phyloP scores from a whole-genome alignment of 1,140 invertebrate genomes.

The Dendrolimus punctatus region DNA sequence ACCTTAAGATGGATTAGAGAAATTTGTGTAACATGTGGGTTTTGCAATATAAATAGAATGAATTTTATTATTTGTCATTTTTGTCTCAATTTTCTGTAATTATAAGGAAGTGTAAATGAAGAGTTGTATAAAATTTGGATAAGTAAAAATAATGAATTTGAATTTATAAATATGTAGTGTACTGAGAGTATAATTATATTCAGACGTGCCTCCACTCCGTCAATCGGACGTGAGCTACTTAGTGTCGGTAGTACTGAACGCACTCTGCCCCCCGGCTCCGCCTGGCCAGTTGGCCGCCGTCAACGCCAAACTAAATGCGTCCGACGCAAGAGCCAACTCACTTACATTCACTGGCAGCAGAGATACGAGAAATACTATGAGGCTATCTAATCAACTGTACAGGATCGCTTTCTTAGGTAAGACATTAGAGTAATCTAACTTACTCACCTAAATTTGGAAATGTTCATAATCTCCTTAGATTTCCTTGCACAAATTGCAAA shows the following conservation, averaged over 20 bases:
- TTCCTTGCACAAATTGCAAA: background rate
- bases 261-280: slow-evolving; percentile 75
- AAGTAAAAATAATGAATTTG: no score
- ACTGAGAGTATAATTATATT: slow-evolving; percentile 11
- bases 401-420: slow-evolving; percentile 86
- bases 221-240: slow-evolving; percentile 93
- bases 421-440: background rate
- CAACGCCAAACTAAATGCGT: slow-evolving; percentile 62
- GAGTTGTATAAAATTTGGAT: no score
- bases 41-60: no score
- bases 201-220: slow-evolving; percentile 91
- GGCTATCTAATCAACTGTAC: slow-evolving; percentile 85
- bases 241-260: slow-evolving; percentile 90
- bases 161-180: no score
- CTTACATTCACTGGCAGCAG: slow-evolving; percentile 81
- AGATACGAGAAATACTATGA: slow-evolving; percentile 81
- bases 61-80: no score
- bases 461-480: background rate
- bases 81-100: no score
- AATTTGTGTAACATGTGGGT: no score
- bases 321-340: slow-evolving; percentile 79
- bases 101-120: no score
- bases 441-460: no score
- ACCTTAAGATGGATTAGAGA: no score
- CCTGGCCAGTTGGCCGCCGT: slow-evolving; percentile 57